phyloP scores from a whole-genome alignment of 2,888 invertebrate genomes.

The Drosophila maculinotata region DNA sequence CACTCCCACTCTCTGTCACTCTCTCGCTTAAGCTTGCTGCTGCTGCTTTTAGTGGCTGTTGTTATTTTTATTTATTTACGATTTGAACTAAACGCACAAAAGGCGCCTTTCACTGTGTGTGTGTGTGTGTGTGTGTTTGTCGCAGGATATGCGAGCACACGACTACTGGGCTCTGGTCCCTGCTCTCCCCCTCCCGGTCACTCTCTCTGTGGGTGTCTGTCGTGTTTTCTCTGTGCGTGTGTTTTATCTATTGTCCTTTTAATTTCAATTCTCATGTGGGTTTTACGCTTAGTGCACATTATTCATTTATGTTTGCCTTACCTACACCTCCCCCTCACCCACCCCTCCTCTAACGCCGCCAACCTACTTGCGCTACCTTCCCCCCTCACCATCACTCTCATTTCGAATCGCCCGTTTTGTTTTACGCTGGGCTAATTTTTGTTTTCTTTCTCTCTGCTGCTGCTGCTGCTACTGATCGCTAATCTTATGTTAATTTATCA shows the following conservation, averaged over 20 bases:
- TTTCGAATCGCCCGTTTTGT: constrained; percentile 39
- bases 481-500: constrained; percentile 77
- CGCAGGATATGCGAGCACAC: constrained; percentile 48
- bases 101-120: constrained; percentile 9
- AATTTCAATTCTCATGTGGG: constrained; percentile 77
- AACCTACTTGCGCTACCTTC: not conserved
- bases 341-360: not conserved
- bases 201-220: not conserved
- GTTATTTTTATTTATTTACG: constrained; percentile 67
- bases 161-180: constrained; percentile 8
- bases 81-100: constrained; percentile 44
- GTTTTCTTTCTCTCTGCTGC: constrained; percentile 24
- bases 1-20: not conserved
- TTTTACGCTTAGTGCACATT: constrained; percentile 78
- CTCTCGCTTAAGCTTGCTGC: not conserved
- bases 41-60: constrained; percentile 46
- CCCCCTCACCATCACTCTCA: not conserved
- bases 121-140: constrained; percentile 15
- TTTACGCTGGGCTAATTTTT: constrained; percentile 55
- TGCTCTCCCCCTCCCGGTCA: not conserved
- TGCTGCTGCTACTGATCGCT: constrained; percentile 67
- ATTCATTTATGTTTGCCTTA: constrained; percentile 68
- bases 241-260: constrained; percentile 75
- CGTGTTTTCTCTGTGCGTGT: constrained; percentile 55
- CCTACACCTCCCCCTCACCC: not conserved